Conservation (phyloP, 2,888 invertebrate genomes). For the Hofmannophila pseudospretella region DNA sequence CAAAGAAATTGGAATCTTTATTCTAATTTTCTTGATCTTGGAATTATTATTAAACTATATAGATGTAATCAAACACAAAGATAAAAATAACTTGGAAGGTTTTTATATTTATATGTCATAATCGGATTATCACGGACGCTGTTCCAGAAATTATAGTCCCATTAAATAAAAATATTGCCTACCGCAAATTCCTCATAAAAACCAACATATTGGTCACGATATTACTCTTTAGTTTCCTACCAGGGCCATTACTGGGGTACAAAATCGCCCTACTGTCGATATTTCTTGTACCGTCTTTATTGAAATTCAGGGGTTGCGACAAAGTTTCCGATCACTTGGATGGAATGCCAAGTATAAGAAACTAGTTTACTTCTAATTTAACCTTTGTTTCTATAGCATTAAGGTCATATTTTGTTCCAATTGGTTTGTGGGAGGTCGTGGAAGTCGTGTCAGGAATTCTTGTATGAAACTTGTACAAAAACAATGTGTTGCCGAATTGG, state of each 20-base stretch:
- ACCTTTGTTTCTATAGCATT: constrained; percentile 4
- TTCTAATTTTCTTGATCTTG: no score
- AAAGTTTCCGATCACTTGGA: constrained; percentile 44
- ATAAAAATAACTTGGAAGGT: no score
- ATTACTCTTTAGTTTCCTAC: constrained; percentile 44
- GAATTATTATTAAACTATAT: no score
- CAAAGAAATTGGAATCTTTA: no score
- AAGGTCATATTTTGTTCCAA: constrained; percentile 8
- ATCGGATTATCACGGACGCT: constrained; percentile 27
- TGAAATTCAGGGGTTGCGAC: constrained; percentile 62
- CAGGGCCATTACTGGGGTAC: constrained; percentile 39
- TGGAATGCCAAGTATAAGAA: constrained; percentile 25
- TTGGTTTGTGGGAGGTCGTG: background rate
- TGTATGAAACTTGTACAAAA: constrained; percentile 1
- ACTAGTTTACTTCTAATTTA: constrained; percentile 11
- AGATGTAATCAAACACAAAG: constrained; percentile 10
- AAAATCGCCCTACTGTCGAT: constrained; percentile 39
- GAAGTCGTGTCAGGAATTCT: background rate
- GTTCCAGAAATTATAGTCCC: constrained; percentile 40
- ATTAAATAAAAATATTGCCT: constrained; percentile 62
- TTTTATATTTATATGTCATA: no score
- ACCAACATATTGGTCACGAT: constrained; percentile 44
- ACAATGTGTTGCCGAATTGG: background rate
- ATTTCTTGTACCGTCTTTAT: constrained; percentile 62
- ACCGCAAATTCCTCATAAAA: constrained; percentile 61